Conservation (phyloP, 1,140 invertebrate species). For the Antheraea mylitta region DNA sequence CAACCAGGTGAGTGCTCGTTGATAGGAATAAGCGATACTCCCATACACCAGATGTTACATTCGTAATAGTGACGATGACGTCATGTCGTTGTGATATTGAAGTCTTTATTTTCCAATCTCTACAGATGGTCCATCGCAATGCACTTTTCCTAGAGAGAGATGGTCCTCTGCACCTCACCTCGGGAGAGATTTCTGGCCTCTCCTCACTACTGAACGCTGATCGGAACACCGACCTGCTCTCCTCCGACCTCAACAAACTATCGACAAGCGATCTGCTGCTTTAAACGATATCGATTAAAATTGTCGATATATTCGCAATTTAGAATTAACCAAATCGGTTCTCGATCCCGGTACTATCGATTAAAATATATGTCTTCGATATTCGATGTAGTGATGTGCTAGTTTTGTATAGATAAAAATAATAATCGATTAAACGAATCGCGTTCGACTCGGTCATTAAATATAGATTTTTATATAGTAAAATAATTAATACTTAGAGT, state of each 20-base stretch:
- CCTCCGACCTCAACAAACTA: slow-evolving; percentile 11
- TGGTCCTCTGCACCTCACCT: slow-evolving; percentile 30
- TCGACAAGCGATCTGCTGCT: slow-evolving; percentile 9
- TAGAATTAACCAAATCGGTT: no score
- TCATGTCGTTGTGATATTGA: no score
- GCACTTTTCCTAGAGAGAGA: slow-evolving; percentile 37
- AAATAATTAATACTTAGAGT: background rate
- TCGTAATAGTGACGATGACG: no score
- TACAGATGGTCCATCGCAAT: background rate
- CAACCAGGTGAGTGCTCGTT: slow-evolving; percentile 8
- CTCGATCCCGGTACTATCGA: no score
- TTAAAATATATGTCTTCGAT: no score
- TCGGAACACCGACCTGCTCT: slow-evolving; percentile 24
- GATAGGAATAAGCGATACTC: no score
- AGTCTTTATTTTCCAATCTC: background rate
- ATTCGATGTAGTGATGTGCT: no score
- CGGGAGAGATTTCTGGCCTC: slow-evolving; percentile 32
- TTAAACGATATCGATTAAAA: background rate
- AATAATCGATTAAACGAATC: no score
- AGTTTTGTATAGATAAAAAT: no score
- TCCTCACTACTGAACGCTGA: slow-evolving; percentile 28
- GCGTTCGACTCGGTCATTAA: no score
- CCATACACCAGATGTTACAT: no score
- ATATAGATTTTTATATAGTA: background rate
- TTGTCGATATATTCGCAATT: no score